These are phyloP conservation scores for Caranx ignobilis DNA, from an alignment of 2,113 vertebrate species.

Conservation along the genomic window DNA sequence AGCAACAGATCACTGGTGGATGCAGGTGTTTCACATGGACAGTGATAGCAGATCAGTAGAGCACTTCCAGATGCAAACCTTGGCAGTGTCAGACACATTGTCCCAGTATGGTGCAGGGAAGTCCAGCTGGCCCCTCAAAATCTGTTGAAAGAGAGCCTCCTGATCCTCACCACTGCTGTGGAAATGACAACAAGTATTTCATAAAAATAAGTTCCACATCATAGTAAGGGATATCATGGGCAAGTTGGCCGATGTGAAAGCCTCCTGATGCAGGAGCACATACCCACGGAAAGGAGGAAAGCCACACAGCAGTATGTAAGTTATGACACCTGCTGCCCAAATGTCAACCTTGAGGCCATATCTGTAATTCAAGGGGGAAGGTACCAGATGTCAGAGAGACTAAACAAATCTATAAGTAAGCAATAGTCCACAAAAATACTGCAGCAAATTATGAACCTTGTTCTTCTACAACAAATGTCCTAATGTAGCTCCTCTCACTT, in stretches of 20 bases:
- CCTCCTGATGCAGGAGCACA: slow-evolving; percentile 48
- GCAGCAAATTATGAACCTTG: neutral
- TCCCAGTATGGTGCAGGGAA: slow-evolving; percentile 97
- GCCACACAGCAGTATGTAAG: slow-evolving; percentile 96
- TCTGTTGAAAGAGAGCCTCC: slow-evolving; percentile 95
- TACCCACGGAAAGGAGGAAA: slow-evolving; percentile 98
- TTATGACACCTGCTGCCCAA: slow-evolving; percentile 98
- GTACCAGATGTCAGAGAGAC: neutral
- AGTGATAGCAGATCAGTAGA: slow-evolving; percentile 7
- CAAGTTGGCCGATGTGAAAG: neutral
- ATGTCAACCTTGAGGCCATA: slow-evolving; percentile 98
- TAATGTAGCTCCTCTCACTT: slow-evolving; percentile 55
- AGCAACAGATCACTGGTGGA: slow-evolving; percentile 10
- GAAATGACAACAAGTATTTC: slow-evolving; percentile 23
- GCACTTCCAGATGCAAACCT: slow-evolving; percentile 81
- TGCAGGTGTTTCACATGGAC: neutral
- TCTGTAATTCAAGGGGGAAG: slow-evolving; percentile 78
- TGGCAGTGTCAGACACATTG: slow-evolving; percentile 93
- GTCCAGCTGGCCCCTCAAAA: slow-evolving; percentile 92
- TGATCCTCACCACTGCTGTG: slow-evolving; percentile 91
- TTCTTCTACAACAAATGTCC: neutral
- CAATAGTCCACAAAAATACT: neutral
- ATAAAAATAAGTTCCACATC: neutral
- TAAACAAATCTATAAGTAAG: neutral
- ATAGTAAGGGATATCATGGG: neutral